Conservation (phyloP, 2,888 invertebrate species). For the Abrostola tripartita region DNA sequence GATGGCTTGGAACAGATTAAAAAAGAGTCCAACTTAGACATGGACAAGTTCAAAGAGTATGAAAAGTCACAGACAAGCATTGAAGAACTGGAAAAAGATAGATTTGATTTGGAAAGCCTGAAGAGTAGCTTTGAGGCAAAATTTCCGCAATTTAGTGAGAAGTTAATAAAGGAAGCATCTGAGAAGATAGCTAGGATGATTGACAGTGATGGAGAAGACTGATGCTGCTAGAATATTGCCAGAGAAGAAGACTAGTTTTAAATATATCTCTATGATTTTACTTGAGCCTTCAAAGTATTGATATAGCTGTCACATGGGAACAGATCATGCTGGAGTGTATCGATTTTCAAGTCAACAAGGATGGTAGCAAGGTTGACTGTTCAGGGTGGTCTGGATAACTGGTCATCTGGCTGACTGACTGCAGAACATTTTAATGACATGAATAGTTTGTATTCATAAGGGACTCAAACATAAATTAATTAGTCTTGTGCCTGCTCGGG, state of each 20-base stretch:
- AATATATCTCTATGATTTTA: no score
- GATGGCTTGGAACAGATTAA: constrained; percentile 78
- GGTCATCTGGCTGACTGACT: no score
- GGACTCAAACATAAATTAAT: no score
- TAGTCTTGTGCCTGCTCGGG: no score
- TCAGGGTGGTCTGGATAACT: no score
- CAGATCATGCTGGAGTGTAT: no score
- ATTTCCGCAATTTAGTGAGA: constrained; percentile 77
- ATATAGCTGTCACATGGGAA: no score
- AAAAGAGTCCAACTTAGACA: constrained; percentile 75
- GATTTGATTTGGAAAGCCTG: constrained; percentile 70
- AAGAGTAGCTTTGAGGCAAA: constrained; percentile 73
- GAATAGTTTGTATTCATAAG: no score
- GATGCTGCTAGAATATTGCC: constrained; percentile 44
- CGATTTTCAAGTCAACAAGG: no score
- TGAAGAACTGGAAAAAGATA: constrained; percentile 67
- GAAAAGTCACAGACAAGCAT: constrained; percentile 63
- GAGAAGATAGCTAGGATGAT: constrained; percentile 73
- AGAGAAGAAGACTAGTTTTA: constrained; percentile 13
- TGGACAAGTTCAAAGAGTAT: constrained; percentile 72
- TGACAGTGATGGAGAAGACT: constrained; percentile 60
- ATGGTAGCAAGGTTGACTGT: no score
- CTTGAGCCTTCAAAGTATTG: no score
- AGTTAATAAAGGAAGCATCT: constrained; percentile 74
- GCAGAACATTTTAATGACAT: no score